Evolutionary conservation across 2,797 vertebrate genomes (phyloP).

Genomic region (Bucorvus abyssinicus): DNA sequence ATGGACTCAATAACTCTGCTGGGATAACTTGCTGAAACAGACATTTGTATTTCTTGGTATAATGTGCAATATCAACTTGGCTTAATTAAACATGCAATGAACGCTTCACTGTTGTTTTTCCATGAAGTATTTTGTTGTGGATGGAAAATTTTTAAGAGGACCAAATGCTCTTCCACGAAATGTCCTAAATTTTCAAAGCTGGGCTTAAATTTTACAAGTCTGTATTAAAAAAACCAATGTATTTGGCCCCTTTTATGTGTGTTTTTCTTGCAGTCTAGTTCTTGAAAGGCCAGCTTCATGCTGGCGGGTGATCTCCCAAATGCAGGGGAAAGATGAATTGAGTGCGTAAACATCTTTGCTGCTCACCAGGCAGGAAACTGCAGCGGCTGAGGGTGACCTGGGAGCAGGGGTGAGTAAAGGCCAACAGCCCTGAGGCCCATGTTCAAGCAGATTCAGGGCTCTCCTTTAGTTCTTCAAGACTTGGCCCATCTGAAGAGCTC

Average conservation of each 20-base stretch:
- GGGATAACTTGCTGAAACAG: constrained; percentile 38
- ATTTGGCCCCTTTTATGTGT: constrained; percentile 11
- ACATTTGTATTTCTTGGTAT: constrained; percentile 43
- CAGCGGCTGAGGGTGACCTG: background rate
- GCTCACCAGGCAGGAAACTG: background rate
- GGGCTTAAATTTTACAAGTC: constrained; percentile 66
- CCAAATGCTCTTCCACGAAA: constrained; percentile 69
- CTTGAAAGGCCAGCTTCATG: background rate
- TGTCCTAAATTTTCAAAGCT: constrained; percentile 64
- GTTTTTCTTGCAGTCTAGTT: background rate
- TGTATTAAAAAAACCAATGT: constrained; percentile 72
- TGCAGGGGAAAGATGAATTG: rapidly evolving
- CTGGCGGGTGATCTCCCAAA: background rate
- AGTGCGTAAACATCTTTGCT: background rate
- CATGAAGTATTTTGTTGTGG: constrained; percentile 67
- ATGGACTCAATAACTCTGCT: constrained; percentile 33
- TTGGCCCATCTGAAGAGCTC: background rate
- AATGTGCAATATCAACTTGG: constrained; percentile 74
- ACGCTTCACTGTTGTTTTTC: constrained; percentile 57
- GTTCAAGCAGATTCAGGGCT: background rate
- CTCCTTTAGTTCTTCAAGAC: background rate
- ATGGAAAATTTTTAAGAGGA: constrained; percentile 53
- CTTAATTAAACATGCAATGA: constrained; percentile 46
- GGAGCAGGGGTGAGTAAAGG: background rate
- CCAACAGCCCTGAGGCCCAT: too few species aligned